Evolutionary conservation across 1,140 invertebrate genomes (phyloP).

Genomic region (Bombus soroeensis): DNA sequence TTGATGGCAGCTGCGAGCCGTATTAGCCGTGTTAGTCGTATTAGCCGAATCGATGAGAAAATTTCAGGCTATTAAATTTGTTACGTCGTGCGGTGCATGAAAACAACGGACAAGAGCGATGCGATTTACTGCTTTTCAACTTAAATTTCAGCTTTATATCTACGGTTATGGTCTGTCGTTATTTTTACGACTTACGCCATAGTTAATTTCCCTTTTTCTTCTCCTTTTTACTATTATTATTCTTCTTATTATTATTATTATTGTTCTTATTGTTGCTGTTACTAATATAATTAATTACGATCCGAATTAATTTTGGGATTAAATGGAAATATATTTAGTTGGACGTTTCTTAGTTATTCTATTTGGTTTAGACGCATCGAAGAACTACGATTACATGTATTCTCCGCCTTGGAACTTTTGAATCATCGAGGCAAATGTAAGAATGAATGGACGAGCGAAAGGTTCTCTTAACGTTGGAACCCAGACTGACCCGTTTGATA

Average conservation of each 20-base stretch:
- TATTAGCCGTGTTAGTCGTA: background rate
- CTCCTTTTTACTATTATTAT: background rate
- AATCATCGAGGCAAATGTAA: no score
- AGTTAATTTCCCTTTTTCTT: background rate
- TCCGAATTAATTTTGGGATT: background rate
- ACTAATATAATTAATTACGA: background rate
- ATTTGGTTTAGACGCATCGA: no score
- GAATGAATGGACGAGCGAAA: background rate
- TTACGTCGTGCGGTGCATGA: background rate
- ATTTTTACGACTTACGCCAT: background rate
- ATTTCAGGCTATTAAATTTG: constrained; percentile 33
- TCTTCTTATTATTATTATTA: background rate
- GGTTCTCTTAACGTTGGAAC: background rate
- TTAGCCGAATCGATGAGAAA: constrained; percentile 55
- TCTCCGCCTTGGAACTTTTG: no score
- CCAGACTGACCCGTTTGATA: background rate
- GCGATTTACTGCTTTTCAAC: background rate
- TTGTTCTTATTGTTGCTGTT: background rate
- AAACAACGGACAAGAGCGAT: background rate
- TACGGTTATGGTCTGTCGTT: background rate
- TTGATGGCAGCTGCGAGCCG: constrained; percentile 17
- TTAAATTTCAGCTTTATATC: background rate
- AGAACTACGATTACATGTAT: no score
- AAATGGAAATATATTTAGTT: background rate
- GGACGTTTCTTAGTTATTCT: no score